Base-by-base conservation (phyloP, 2,113 vertebrate genomes). In the Porphyrio hochstetteri region DNA sequence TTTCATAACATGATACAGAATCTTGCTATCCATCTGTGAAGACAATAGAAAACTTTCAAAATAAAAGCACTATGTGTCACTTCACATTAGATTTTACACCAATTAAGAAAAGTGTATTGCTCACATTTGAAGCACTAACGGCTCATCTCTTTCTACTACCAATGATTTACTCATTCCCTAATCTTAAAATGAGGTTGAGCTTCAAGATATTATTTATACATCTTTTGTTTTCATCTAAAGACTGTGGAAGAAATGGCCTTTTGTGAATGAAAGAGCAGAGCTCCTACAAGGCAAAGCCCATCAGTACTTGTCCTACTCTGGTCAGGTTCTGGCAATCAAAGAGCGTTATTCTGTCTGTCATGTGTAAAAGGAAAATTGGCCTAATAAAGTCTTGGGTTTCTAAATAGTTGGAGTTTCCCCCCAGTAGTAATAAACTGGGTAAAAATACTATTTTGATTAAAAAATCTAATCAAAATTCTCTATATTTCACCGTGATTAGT, bases 401-500 rank as follows among this genome's bases (percentile, higher is more conserved):
- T 53, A 53, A 53, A 53, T 27, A 15, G 23, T 25, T 53, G 4
- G 4, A 4, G 4, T 10, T 13, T 16, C 16, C 10, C 9, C 29
- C 27, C 17, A 20, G 9, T 1, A 44, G 11, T 8, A 75, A 63
- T n/a, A n/a, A 59, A 50, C 4, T 8, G 16, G 17, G 28, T 24
- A 44, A 68, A 42, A 25, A 1, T 3, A 20, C 1, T 46, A 16
- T 24, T 82, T 71, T 18, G 1, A 61, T 82, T 76, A 11, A 65
- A 90, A 72, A 50, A 15, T 6, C 6, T 31, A 36, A 48, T 52
- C 8, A 24, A 57, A 88, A 90, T 33, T 33, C 13, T 2, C 1
- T 8, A 27, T 2, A 14, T 13, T 38, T 8, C 23, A 15, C 14
- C 2, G 2, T 3, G 10, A 40, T 1, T 0, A 81, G 1, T 16